phyloP scores from a whole-genome alignment of 37 sponge, comb jelly and placozoan species.

The Axinella damicornis region DNA sequence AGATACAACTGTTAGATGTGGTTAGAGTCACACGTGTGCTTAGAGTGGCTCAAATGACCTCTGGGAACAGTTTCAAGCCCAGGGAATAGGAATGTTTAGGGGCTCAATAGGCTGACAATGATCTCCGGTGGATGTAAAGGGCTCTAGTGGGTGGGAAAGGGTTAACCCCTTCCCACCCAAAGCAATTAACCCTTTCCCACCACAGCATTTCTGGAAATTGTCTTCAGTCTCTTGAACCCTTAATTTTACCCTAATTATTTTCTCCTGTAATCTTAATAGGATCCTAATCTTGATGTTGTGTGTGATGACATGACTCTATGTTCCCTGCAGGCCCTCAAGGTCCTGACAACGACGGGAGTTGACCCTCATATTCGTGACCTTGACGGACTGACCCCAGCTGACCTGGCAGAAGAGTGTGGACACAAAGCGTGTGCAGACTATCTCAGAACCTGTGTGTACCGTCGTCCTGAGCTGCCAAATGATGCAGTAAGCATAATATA shows the following conservation, averaged over 20 bases:
- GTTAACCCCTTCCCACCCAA: no score
- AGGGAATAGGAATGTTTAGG: no score
- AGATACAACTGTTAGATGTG: no score
- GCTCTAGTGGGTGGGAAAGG: no score
- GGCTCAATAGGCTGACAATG: no score
- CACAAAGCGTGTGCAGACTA: constrained; percentile 53
- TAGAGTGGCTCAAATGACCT: no score
- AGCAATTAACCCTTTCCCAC: no score
- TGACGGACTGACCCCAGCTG: constrained; percentile 76
- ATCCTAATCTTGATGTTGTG: not conserved
- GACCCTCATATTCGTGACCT: constrained; percentile 56
- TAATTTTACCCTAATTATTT: not conserved
- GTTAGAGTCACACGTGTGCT: no score
- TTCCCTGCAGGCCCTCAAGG: constrained; percentile 52
- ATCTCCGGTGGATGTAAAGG: no score
- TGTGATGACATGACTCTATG: not conserved
- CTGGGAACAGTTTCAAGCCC: no score
- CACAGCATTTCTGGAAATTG: no score
- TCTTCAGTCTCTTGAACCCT: no score
- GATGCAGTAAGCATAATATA: not conserved
- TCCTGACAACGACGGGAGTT: constrained; percentile 57
- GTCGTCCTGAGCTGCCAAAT: not conserved
- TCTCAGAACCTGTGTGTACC: constrained; percentile 5
- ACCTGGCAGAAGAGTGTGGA: constrained; percentile 69
- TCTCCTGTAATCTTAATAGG: not conserved